Base-by-base conservation (phyloP, 92 coral and sea anemone genomes). In the Porites divaricata region DNA sequence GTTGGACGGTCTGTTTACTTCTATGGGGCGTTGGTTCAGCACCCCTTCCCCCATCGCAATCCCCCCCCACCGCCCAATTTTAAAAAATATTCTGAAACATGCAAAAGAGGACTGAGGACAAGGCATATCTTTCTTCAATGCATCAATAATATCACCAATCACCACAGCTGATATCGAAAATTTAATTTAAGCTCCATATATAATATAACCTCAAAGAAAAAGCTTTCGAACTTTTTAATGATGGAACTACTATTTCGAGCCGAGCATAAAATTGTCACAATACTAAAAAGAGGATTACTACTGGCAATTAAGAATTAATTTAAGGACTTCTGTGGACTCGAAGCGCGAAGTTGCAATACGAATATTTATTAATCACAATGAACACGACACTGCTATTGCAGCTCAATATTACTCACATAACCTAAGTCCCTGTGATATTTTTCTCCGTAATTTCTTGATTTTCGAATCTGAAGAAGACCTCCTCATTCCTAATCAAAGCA, bases 361-460 rank as follows among this genome's bases (percentile, higher is more conserved):
- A 10, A 50, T 24, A 23, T 17, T 52, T 65, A 9, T 16, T 41
- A 74, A 23, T 28, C 26, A 54, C 22, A 20, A 26, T 19, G 75
- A 66, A 80, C 22, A 68, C 19, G 20, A 35, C 45, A 35, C 45
- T 35, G 45, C 7, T 35, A 35, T 35, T 35, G 45, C 45, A 35
- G 45, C 45, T 35, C 45, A 35, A 35, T 35, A n/a, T 48, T 20
- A 91, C 99, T 89, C 81, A 96, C 99, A 96, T n/a, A 96, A 77
- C 53, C 98, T 90, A 51, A 96, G 86, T 62, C 99, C 95, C 79
- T 96, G 98, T 19, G 99, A 96, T 70, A 95, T 87, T 78, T 94
- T 91, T 80, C 95, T 90, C 50, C 97, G 93, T 15, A 95, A 84
- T 84, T 92, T 93, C 57, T 83, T 93, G 53, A 95, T 95, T 91